These are phyloP conservation scores for Ceyx erithaca DNA, from an alignment of 2,797 vertebrate species.

Conservation along the genomic window DNA sequence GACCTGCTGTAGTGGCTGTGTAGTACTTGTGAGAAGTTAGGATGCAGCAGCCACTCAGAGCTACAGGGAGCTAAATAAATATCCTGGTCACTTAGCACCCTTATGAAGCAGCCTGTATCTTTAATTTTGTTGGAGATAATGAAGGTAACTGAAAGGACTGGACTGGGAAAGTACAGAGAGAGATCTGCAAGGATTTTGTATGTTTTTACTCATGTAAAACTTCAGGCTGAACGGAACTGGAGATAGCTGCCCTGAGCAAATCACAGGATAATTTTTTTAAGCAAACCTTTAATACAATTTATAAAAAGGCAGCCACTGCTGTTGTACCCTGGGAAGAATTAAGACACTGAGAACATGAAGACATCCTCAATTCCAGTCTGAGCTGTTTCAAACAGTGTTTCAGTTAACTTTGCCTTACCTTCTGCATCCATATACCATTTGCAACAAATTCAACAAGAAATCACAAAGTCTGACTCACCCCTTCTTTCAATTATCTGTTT, in stretches of 20 bases:
- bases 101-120: neutral
- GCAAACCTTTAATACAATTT: neutral
- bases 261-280: neutral
- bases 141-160: neutral
- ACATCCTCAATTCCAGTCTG: neutral
- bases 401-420: neutral
- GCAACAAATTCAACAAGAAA: neutral
- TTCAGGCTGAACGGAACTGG: neutral
- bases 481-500: neutral
- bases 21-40: neutral
- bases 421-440: neutral
- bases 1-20: neutral
- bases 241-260: accelerated
- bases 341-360: neutral
- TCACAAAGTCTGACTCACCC: neutral
- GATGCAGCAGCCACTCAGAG: neutral
- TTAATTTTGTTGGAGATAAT: neutral
- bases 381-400: neutral
- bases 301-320: neutral
- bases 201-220: neutral
- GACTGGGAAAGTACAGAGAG: neutral
- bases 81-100: neutral
- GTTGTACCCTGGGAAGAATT: neutral
- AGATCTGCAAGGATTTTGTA: neutral
- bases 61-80: neutral